Evolutionary conservation across 2,888 invertebrate species (phyloP).

Genomic region (Lasioglossum oenotherae): DNA sequence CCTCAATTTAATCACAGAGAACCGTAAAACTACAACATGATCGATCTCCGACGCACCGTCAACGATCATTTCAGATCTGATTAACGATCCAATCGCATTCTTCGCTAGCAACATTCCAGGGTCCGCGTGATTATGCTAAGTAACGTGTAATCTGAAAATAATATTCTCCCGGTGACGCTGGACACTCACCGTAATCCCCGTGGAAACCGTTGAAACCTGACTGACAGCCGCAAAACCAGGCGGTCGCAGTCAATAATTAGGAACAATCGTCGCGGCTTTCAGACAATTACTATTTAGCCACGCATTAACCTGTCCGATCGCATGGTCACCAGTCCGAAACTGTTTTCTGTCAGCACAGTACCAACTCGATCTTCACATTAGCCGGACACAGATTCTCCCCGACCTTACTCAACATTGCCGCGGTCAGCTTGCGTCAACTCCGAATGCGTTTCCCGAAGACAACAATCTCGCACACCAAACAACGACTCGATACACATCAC

Average conservation of each 20-base stretch:
- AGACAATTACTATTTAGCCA: slow-evolving; percentile 27
- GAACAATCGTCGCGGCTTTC: slow-evolving; percentile 13
- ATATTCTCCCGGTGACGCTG: not conserved
- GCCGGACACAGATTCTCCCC: slow-evolving; percentile 9
- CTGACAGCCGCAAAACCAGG: not conserved
- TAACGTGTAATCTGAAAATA: not conserved
- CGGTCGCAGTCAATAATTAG: slow-evolving; percentile 35
- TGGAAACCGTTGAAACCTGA: slow-evolving; percentile 15
- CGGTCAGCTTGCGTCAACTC: not conserved
- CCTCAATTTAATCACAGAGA: not conserved
- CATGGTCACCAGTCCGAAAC: slow-evolving; percentile 23
- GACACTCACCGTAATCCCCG: slow-evolving; percentile 38
- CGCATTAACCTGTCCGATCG: slow-evolving; percentile 37
- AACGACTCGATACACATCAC: not conserved
- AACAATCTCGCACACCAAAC: not conserved
- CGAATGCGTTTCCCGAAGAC: not conserved
- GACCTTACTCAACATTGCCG: not conserved
- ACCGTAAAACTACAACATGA: not conserved
- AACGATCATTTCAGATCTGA: not conserved
- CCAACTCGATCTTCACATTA: slow-evolving; percentile 19
- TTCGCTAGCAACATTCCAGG: not conserved
- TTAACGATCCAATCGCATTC: not conserved
- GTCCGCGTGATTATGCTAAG: not conserved
- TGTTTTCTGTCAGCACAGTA: slow-evolving; percentile 25
- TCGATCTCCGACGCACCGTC: not conserved